Evolutionary conservation across 2,888 invertebrate genomes (phyloP), one percentile per base, ranked within the genome.

Genomic region (Spisula subtruncata): DNA sequence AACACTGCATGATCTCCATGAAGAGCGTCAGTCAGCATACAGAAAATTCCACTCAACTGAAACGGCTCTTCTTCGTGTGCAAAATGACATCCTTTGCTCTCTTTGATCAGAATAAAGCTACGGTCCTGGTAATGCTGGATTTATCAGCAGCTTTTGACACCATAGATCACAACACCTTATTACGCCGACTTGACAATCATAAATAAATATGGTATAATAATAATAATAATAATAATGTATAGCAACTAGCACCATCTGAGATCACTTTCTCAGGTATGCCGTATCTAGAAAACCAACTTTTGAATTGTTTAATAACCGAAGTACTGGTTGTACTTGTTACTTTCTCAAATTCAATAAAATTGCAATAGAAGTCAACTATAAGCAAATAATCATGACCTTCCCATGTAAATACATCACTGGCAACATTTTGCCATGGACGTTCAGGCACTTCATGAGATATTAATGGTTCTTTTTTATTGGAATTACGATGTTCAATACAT

Each of bases 371-470:
- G 86, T 93, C 93, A 8, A 93, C 91, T 29, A 89, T 90, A 20
- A 94, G 54, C 1, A 94, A 83, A 88, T 93, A 94, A 35, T 93
- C 84, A 46, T 86, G 60, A 12, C 80, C 87, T 29, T 90, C 60
- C 5, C 89, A 60, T 4, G 41, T 83, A 86, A 94, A 94, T 6
- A 94, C 54, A 79, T 94, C 93, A 35, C 89, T 88, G 5, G 89
- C 92, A n/a, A 94, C 75, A 20, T 85, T 20, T 82, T 92, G 90
- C 90, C 88, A 93, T 25, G 91, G 92, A 18, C 88, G n/a, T 0
- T 85, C 56, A 10, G 93, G 92, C 10, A 92, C 54, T 0, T 87
- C 88, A n/a, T 87, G 87, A 0, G 89, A 84, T 18, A 84, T 83
- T 6, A 93, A n/a, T 10, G 92, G 92, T 86, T 93, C 90, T 81